These are phyloP conservation scores for Dastarcus helophoroides DNA, from an alignment of 2,888 invertebrate species.

Conservation along the genomic window DNA sequence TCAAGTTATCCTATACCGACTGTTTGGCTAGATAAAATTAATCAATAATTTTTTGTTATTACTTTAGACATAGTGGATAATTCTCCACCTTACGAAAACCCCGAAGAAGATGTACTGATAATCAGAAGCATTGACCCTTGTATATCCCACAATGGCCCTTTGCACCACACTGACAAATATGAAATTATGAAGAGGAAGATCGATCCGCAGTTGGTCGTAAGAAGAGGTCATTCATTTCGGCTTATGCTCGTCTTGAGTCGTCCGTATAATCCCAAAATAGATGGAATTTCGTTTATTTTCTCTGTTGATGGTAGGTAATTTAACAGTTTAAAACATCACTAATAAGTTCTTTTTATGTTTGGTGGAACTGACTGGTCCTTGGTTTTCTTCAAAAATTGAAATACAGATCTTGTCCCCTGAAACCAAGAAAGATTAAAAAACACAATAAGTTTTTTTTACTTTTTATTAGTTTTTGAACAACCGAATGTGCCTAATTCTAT, in stretches of 20 bases:
- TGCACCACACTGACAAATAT: constrained; percentile 69
- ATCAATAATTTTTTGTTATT: too few relatives aligned
- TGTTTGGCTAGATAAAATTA: too few relatives aligned
- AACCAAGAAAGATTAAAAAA: too few relatives aligned
- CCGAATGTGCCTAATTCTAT: too few relatives aligned
- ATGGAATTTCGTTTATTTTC: constrained; percentile 77
- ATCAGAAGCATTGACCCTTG: constrained; percentile 64
- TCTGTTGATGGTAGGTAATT: constrained; percentile 52
- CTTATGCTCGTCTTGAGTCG: constrained; percentile 62
- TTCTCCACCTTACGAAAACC: constrained; percentile 4
- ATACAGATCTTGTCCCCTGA: too few relatives aligned
- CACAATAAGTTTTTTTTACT: too few relatives aligned
- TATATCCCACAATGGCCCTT: constrained; percentile 58
- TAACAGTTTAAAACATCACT: too few relatives aligned
- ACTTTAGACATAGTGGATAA: constrained; percentile 4
- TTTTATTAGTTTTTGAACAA: too few relatives aligned
- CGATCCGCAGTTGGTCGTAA: constrained; percentile 56
- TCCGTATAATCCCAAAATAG: constrained; percentile 58
- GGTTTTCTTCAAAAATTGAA: too few relatives aligned
- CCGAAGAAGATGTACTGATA: constrained; percentile 43
- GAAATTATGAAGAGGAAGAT: constrained; percentile 52
- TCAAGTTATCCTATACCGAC: too few relatives aligned
- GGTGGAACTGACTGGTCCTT: too few relatives aligned
- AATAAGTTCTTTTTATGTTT: too few relatives aligned
- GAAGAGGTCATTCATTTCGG: constrained; percentile 74